These are phyloP conservation scores for Chloromyia formosa DNA, from an alignment of 2,888 invertebrate species.

Conservation along the genomic window DNA sequence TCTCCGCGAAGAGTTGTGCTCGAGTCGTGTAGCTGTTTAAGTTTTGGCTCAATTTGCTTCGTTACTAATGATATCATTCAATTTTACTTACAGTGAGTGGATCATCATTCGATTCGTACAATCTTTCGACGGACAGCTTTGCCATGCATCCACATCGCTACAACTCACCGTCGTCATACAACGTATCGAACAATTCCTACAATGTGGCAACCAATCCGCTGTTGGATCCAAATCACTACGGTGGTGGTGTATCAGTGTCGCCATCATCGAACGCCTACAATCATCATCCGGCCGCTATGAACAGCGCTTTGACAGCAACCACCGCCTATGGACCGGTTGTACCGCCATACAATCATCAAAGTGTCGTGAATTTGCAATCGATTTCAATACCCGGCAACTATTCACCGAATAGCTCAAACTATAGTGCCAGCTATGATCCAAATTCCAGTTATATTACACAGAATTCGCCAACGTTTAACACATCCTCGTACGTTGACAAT, in stretches of 20 bases:
- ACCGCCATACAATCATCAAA: conserved; percentile 49
- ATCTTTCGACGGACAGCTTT: conserved; percentile 52
- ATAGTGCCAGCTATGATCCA: conserved; percentile 50
- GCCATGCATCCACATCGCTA: conserved; percentile 50
- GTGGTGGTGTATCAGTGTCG: conserved; percentile 34
- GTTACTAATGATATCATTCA: too few species aligned
- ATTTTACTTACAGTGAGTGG: conserved; percentile 50
- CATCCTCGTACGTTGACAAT: conserved; percentile 47
- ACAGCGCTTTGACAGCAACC: conserved; percentile 45
- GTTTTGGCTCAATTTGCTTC: too few species aligned
- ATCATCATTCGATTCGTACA: conserved; percentile 53
- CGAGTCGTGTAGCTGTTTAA: too few species aligned
- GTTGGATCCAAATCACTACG: conserved; percentile 47
- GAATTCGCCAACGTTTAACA: conserved; percentile 48
- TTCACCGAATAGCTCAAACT: conserved; percentile 52
- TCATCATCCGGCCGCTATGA: conserved; percentile 40
- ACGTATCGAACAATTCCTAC: conserved; percentile 52
- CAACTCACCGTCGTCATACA: conserved; percentile 52
- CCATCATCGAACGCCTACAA: conserved; percentile 38
- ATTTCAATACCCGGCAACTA: conserved; percentile 49
- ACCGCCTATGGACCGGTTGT: conserved; percentile 46
- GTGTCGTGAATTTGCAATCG: conserved; percentile 50
- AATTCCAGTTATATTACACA: conserved; percentile 50
- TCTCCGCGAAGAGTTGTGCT: too few species aligned
- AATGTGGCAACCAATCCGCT: conserved; percentile 51